Base-by-base conservation (phyloP, 2,113 vertebrate genomes). In the Plectropomus leopardus region DNA sequence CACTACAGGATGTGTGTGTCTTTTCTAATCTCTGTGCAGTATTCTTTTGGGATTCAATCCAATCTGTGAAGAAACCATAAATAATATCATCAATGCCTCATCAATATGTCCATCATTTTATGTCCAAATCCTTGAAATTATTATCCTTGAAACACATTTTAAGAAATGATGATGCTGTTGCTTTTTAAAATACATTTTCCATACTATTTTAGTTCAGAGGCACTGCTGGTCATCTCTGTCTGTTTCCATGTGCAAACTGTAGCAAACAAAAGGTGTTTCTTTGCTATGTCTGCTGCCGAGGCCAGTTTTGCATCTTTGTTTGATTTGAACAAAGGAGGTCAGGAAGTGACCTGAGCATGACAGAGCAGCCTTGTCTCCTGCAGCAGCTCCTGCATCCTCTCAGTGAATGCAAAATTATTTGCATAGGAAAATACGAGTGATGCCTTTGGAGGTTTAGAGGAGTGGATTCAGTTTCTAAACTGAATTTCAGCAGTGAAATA, bases 351-450 rank as follows among this genome's bases (percentile, higher is more conserved):
- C 17, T 40, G 78, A 79, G 72, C 48, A 13, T 0, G 28, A 87
- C 86, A 87, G 67, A 84, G 57, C 57, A 26, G 61, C 80, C 82
- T 87, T 85, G 90, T 91, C 70, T 89, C 54, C 76, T 65, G 78
- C 83, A 82, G 70, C 85, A n/a, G 76, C 26, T 64, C 2, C 15
- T 72, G 50, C 79, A 70, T 91, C 45, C 63, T 17, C 74, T 82
- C 80, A 40, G 34, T 53, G 17, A 59, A 95, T 94, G 94, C 94
- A 95, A 94, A 95, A 88, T 80, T 92, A 91, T 95, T 95, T 94
- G 91, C 91, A 92, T 95, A 94, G 86, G 87, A 76, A 95, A 94
- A 95, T 92, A 58, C 60, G 67, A 82, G 73, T 58, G 30, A 78
- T 48, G 81, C 47, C 68, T 86, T 76, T 79, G 51, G 72, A 30